Evolutionary conservation across 1,140 invertebrate species (phyloP), one percentile per base, ranked within the genome.

Genomic region (Thaumetopoea pityocampa): DNA sequence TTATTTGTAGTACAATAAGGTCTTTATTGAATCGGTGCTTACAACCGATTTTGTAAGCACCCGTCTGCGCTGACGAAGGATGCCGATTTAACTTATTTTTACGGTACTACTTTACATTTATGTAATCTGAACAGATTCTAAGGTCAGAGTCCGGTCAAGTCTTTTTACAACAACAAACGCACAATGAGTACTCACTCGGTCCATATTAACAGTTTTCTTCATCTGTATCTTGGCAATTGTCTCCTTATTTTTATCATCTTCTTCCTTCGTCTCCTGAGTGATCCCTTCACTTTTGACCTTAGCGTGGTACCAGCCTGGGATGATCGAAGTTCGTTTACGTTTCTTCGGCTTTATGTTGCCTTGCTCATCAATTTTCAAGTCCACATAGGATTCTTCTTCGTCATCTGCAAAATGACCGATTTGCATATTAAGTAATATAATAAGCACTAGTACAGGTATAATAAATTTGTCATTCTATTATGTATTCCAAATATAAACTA

Each of bases 301-400:
- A 2, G 79, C 67, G 53, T 85, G 83, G 34, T 51, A 65, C 81
- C 83, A 85, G 3, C 72, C 57, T 1, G 36, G 12, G 1, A 54
- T 41, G 4, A 68, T 49, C 0, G 49, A 28, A 0, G 49, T 11
- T 0, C 46, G 53, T 20, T 51, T 55, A 1, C 68, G 60, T 43
- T 71, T 80, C 44, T 59, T 71, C 2, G 77, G 67, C 33, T 70
- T 77, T 11, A 80, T 48, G 33, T 78, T 71, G 6, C 78, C 62
- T 38, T 83, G 64, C 3, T 83, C 70, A n/a, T 85, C 85, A 5
- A 84, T 64, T 35, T 76, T 76, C 1, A 85, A 63, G 55, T 88
- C 87, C 18, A 87, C 65, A 49, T 88, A 88, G 0, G 70, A 54
- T 61, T 89, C 88, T 49, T 89, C 87, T 12, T 85, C 85, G 30